Evolutionary conservation across 2,888 invertebrate genomes (phyloP).

Genomic region (Agrotis ipsilon): DNA sequence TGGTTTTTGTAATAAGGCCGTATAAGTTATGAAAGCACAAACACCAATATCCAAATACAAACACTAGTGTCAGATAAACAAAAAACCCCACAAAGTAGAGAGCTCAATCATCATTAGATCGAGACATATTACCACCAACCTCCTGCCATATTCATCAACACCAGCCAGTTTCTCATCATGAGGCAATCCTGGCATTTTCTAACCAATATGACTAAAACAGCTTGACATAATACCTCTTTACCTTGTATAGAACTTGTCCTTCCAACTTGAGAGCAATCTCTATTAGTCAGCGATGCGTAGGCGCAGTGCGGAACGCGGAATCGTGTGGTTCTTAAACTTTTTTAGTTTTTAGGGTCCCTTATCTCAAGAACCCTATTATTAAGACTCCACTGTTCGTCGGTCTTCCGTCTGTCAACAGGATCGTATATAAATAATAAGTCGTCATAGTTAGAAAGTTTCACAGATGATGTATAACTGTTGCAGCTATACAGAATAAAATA

Average conservation of each 20-base stretch:
- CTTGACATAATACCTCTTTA: slow-evolving; percentile 47
- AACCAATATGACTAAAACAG: slow-evolving; percentile 51
- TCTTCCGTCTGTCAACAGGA: too few species aligned
- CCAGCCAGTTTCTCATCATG: slow-evolving; percentile 46
- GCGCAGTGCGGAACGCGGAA: slow-evolving; percentile 61
- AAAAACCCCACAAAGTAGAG: slow-evolving; percentile 6
- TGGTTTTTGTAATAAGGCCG: too few species aligned
- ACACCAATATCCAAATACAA: too few species aligned
- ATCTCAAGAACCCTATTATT: too few species aligned
- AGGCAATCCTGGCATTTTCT: slow-evolving; percentile 60
- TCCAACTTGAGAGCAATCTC: slow-evolving; percentile 58
- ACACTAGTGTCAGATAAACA: background rate
- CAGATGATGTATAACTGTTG: too few species aligned
- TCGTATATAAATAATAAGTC: too few species aligned
- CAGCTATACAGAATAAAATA: too few species aligned
- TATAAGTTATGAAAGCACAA: too few species aligned
- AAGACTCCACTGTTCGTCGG: too few species aligned
- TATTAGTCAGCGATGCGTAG: slow-evolving; percentile 63
- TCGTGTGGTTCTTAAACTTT: slow-evolving; percentile 28
- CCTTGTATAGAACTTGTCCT: slow-evolving; percentile 60
- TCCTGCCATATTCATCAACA: slow-evolving; percentile 39
- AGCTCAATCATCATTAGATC: slow-evolving; percentile 43
- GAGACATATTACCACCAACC: slow-evolving; percentile 19
- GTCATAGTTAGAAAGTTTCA: too few species aligned
- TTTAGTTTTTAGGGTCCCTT: slow-evolving; percentile 2